These are phyloP conservation scores for Paramisgurnus dabryanus DNA, from an alignment of 2,113 vertebrate species.

Conservation along the genomic window DNA sequence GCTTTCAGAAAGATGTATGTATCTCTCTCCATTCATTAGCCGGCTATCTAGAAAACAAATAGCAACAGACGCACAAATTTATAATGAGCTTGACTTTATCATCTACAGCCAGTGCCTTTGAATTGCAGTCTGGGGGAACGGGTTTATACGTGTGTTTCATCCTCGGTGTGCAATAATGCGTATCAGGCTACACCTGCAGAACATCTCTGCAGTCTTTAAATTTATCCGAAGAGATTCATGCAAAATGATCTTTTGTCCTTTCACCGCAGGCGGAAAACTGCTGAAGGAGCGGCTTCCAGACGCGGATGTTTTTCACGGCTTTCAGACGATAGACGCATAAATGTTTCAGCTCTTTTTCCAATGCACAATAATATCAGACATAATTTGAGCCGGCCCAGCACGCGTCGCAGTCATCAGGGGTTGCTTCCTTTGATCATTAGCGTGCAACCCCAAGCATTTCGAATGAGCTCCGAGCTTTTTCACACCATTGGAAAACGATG, in stretches of 20 bases:
- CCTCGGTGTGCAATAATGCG: slow-evolving; percentile 6
- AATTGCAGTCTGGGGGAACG: neutral
- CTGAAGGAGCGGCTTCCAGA: neutral
- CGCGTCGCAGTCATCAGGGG: slow-evolving; percentile 16
- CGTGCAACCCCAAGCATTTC: slow-evolving; percentile 45
- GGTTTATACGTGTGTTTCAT: neutral
- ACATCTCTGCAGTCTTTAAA: neutral
- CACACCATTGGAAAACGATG: slow-evolving; percentile 45
- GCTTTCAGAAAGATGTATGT: neutral
- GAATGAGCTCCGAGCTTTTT: slow-evolving; percentile 35
- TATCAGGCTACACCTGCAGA: slow-evolving; percentile 11
- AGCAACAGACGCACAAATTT: neutral
- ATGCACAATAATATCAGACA: slow-evolving; percentile 31
- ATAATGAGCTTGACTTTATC: slow-evolving; percentile 27
- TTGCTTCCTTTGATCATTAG: slow-evolving; percentile 49
- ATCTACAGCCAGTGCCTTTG: neutral
- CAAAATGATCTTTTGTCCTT: slow-evolving; percentile 18
- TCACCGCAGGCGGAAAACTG: neutral
- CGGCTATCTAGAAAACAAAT: neutral
- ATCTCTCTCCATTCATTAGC: neutral
- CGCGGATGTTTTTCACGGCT: neutral
- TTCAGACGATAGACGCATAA: slow-evolving; percentile 35
- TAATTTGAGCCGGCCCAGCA: slow-evolving; percentile 29
- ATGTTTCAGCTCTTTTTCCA: slow-evolving; percentile 34
- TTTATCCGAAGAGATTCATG: neutral